Conservation (phyloP, 2,888 invertebrate genomes). For the Sarcophaga rosellei region DNA sequence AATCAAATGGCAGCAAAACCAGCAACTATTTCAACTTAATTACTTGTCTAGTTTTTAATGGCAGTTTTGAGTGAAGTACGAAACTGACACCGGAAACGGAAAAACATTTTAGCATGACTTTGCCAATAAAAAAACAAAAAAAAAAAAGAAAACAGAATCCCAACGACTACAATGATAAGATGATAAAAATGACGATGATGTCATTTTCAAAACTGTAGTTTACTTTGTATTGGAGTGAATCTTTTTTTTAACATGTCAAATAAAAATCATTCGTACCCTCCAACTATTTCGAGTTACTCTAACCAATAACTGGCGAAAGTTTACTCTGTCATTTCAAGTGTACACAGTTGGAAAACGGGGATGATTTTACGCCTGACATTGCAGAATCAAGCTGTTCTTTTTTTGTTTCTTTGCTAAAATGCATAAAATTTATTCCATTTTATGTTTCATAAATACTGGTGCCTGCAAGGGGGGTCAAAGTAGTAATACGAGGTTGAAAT, state of each 20-base stretch:
- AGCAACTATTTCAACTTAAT: constrained; percentile 55
- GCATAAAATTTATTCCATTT: constrained; percentile 5
- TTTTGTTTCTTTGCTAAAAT: not conserved
- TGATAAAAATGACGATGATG: constrained; percentile 41
- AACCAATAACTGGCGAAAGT: constrained; percentile 28
- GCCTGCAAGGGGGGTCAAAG: not conserved
- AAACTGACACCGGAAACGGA: constrained; percentile 55
- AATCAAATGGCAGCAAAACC: constrained; percentile 15
- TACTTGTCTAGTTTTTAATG: constrained; percentile 58
- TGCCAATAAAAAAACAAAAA: constrained; percentile 50
- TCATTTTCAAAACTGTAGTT: constrained; percentile 33
- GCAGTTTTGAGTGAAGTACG: constrained; percentile 22
- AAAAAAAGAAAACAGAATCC: not conserved
- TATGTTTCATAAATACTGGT: not conserved
- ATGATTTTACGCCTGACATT: constrained; percentile 13
- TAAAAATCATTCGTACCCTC: constrained; percentile 12
- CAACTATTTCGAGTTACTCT: constrained; percentile 22
- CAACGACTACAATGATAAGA: constrained; percentile 18
- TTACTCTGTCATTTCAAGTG: not conserved
- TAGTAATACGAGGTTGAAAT: not conserved
- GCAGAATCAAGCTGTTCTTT: not conserved
- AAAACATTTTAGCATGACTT: constrained; percentile 59
- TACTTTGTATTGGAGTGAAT: not conserved
- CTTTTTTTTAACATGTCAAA: constrained; percentile 8
- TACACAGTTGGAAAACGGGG: constrained; percentile 1